Base-by-base conservation (phyloP, 2,888 invertebrate species). In the Athripsodes cinereus region DNA sequence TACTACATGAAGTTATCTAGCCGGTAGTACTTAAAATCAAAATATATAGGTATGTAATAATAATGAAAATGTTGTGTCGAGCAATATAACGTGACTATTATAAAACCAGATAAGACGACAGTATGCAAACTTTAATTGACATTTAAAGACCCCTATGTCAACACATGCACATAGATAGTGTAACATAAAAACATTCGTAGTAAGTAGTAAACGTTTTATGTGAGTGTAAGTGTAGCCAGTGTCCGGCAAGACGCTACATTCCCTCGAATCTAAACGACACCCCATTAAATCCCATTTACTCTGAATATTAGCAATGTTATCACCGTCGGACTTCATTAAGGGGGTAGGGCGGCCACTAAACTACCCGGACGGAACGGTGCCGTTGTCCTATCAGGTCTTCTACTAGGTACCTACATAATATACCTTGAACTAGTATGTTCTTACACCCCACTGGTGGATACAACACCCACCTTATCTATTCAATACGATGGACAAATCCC, bases 301-400 rank as follows among this genome's bases (percentile, higher is more conserved):
- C n/a, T 16, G 57, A 52, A 57, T 57, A 57, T 57, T 52, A 57
- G 22, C 57, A 57, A 57, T 57, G 57, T 57, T 57, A 57, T 57
- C 52, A 47, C 52, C 50, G 52, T 52, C 57, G 46, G 47, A 57
- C 52, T 57, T 52, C 57, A 57, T 57, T 57, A 57, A 57, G 31
- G 35, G 16, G 40, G 40, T 16, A 40, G n/a, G 22, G 44, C 19
- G 31, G 46, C n/a, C 34, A 22, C 22, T 35, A 48, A 53, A 53
- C 26, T 44, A 13, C 55, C 44, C 22, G 26, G 26, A 40, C 40
- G 40, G 40, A 40, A 3, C 40, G 16, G 40, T 16, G 16, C 40
- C 13, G 40, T 40, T 13, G 31, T 35, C 31, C 52, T n/a, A 19
- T 26, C 52, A 26, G 11, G n/a, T 26, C 20, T 20, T 48, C 48